Evolutionary conservation across 2,888 invertebrate species (phyloP), one percentile per base, ranked within the genome.

Genomic region (Octonoba sinensis): DNA sequence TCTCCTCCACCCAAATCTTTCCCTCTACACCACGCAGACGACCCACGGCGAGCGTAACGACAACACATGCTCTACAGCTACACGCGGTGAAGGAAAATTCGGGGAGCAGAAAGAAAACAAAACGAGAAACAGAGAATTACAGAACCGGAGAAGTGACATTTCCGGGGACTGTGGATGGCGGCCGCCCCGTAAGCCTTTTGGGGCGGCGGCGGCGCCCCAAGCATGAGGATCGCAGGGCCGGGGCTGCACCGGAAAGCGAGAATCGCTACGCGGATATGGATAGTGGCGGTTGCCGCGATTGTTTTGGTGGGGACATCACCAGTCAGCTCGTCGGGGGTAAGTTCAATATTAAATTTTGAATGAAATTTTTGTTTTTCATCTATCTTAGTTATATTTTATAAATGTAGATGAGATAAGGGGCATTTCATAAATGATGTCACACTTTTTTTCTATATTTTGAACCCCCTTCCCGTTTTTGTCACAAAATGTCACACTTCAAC

Each of bases 171-270:
- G 16, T 36, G 24, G 60, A 75, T 75, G 75, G 75, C 67, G 67
- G 75, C 75, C 75, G 75, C 75, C 75, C 71, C 71, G 47, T 71
- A 60, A 36, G 62, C 62, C 62, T 46, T 46, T 15, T 62, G 44
- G 62, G 62, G 62, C 62, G 75, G 75, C 36, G 36, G 66, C 75
- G 75, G 75, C 75, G 67, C 66, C 75, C 75, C 59, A 51, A 74
- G 22, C 13, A 59, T 67, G 75, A 62, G 62, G 44, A 69, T 67
- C 59, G 59, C 22, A n/a, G 60, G 24, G 60, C 72, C 62, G 51
- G 66, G 66, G 72, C 72, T 47, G 72, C 72, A 62, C 62, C 75
- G 75, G 51, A 67, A 66, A 57, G 75, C 60, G 67, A 60, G 67
- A 54, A 67, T 75, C 51, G 67, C 36, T 20, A 27, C 67, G 27